Conservation (phyloP, 2,797 vertebrate species). For the Ispidina picta region DNA sequence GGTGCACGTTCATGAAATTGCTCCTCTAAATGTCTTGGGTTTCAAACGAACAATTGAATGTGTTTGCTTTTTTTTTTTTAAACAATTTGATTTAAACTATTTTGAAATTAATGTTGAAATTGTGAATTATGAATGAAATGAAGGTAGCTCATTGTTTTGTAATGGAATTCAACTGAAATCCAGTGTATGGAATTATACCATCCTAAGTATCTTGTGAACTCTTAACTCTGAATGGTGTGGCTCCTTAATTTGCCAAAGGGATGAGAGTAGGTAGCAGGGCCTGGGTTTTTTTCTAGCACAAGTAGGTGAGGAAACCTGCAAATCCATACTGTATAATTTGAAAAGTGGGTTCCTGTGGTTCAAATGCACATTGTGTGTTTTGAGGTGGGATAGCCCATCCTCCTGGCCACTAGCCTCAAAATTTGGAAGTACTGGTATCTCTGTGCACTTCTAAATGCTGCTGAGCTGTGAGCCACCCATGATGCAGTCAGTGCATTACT, state of each 20-base stretch:
- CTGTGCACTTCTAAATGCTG: slow-evolving; percentile 66
- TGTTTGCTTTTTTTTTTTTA: slow-evolving; percentile 20
- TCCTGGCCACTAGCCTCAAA: slow-evolving; percentile 39
- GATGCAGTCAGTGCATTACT: slow-evolving; percentile 57
- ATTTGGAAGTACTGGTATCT: slow-evolving; percentile 43
- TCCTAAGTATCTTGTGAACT: slow-evolving; percentile 60
- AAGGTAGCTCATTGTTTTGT: slow-evolving; percentile 64
- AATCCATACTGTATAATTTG: slow-evolving; percentile 32
- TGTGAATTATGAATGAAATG: slow-evolving; percentile 64
- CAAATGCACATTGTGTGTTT: slow-evolving; percentile 43
- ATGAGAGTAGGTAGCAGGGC: slow-evolving; percentile 1
- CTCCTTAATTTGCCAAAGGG: slow-evolving; percentile 40
- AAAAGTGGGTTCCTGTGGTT: slow-evolving; percentile 64
- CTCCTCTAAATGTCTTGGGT: slow-evolving; percentile 59
- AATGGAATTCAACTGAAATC: slow-evolving; percentile 62
- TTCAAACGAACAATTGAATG: slow-evolving; percentile 49
- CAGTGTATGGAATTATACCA: slow-evolving; percentile 63
- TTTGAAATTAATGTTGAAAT: slow-evolving; percentile 62
- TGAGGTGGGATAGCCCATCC: slow-evolving; percentile 36
- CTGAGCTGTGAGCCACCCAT: slow-evolving; percentile 65
- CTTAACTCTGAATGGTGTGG: slow-evolving; percentile 48
- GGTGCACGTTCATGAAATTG: slow-evolving; percentile 60
- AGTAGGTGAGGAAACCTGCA: slow-evolving; percentile 49
- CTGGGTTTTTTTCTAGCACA: neutral
- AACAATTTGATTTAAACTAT: slow-evolving; percentile 27